Percentiles rank a stretch among this genome's conserved stretches.
phyloP scores from a whole-genome alignment of 2,888 invertebrate genomes.

The Drosophila hamatofila region DNA sequence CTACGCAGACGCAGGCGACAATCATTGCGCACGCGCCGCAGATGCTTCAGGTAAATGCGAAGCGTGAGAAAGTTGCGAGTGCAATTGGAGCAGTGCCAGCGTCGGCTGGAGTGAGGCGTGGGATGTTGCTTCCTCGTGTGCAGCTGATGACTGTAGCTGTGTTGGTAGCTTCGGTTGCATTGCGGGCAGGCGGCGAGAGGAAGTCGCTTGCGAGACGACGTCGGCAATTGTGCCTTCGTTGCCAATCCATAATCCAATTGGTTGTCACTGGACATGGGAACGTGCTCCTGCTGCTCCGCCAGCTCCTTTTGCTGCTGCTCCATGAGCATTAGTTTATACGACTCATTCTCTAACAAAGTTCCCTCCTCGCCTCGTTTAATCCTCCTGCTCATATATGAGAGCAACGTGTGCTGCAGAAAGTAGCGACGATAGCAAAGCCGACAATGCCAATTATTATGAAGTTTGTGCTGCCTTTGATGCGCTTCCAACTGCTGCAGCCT shows the following conservation, averaged over 20 bases:
- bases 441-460: constrained; percentile 46
- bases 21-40: not conserved
- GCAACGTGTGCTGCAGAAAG: constrained; percentile 44
- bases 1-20: constrained; percentile 20
- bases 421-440: constrained; percentile 42
- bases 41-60: constrained; percentile 13
- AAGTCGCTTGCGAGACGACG: not conserved
- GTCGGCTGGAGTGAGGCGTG: not conserved
- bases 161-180: constrained; percentile 24
- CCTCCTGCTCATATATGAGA: constrained; percentile 27
- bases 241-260: constrained; percentile 8
- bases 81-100: constrained; percentile 30
- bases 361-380: not conserved
- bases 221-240: not conserved
- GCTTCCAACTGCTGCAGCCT: constrained; percentile 30
- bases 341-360: constrained; percentile 12
- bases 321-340: constrained; percentile 15
- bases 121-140: constrained; percentile 15
- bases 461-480: constrained; percentile 37
- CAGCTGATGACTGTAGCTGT: constrained; percentile 46
- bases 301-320: constrained; percentile 11
- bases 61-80: constrained; percentile 20
- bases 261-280: not conserved
- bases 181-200: not conserved
- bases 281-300: not conserved